Evolutionary conservation across 2,888 invertebrate genomes (phyloP).

Genomic region (Ecdyonurus torrentis): DNA sequence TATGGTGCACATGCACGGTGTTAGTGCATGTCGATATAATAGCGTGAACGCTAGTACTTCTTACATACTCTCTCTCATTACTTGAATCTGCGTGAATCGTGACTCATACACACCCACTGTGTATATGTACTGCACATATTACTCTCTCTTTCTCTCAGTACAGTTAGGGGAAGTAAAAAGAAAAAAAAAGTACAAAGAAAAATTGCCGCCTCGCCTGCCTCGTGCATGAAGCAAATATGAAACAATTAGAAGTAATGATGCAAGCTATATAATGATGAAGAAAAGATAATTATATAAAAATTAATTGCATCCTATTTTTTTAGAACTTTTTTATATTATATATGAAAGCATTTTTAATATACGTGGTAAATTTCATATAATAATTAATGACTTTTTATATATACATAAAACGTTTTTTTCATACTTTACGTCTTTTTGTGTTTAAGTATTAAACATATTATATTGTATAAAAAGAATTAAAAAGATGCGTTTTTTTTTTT

Average conservation of each 20-base stretch:
- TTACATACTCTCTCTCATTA: background rate
- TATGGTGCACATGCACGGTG: no score
- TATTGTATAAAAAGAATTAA: background rate
- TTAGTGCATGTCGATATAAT: no score
- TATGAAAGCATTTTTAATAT: no score
- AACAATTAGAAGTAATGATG: background rate
- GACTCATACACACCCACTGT: background rate
- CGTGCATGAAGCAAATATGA: background rate
- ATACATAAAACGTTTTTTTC: no score
- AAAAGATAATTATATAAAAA: background rate
- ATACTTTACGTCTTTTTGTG: no score
- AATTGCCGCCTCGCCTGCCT: background rate
- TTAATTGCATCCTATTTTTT: background rate
- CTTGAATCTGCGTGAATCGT: background rate
- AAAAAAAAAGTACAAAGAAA: background rate
- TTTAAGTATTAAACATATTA: no score
- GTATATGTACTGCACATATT: no score
- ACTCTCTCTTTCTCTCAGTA: no score
- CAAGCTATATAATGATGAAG: background rate
- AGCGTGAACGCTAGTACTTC: background rate
- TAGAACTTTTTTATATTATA: background rate
- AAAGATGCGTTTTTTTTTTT: background rate
- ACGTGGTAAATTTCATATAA: background rate
- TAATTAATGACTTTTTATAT: background rate
- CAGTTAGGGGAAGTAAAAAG: no score